Conservation (phyloP, 2,113 vertebrate species). For the Empidonax alnorum region DNA sequence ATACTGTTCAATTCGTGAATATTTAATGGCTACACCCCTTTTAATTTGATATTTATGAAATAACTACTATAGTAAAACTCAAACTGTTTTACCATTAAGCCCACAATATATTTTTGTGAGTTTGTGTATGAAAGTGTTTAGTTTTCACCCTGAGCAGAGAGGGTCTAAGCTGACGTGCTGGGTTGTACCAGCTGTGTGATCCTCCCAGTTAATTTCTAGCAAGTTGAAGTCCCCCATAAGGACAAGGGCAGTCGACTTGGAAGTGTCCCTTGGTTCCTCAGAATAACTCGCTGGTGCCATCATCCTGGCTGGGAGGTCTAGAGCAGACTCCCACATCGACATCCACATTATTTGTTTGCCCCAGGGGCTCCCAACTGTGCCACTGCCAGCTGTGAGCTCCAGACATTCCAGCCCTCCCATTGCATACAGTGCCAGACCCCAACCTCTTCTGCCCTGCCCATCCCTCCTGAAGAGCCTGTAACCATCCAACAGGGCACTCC, state of each 20-base stretch:
- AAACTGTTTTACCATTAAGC: background rate
- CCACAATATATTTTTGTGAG: background rate
- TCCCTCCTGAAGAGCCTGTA: background rate
- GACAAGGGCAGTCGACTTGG: no score
- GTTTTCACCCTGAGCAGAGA: background rate
- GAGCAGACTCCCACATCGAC: no score
- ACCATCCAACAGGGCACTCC: background rate
- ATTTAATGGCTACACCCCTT: background rate
- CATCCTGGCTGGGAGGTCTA: no score
- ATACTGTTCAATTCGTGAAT: background rate
- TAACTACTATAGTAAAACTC: background rate
- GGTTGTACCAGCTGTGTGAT: no score
- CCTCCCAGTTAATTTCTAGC: no score
- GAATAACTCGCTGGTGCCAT: no score
- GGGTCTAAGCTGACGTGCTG: background rate
- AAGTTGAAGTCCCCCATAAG: no score
- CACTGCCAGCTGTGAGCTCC: no score
- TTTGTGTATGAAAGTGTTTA: accelerated
- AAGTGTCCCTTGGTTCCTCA: no score
- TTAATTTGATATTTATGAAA: background rate
- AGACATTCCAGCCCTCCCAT: background rate
- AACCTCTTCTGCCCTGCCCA: no score
- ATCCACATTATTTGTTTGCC: no score
- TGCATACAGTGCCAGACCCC: background rate
- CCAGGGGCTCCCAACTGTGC: no score